Percentiles rank a stretch among this genome's conserved stretches.
These are phyloP conservation scores for Eubasilissa splendida DNA, from an alignment of 2,888 invertebrate genomes.

Conservation along the genomic window DNA sequence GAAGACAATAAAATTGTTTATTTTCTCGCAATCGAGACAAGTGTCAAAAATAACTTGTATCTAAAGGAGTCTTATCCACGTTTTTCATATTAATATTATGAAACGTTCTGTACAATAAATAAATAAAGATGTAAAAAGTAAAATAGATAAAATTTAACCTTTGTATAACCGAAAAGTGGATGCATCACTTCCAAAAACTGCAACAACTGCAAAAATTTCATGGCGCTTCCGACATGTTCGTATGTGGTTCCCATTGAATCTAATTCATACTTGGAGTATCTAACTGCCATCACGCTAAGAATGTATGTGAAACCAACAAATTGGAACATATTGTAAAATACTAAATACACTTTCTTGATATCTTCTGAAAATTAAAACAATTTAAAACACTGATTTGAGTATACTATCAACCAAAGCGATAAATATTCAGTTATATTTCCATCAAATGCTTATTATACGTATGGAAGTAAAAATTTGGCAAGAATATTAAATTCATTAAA, in stretches of 20 bases:
- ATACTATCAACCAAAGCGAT: no score
- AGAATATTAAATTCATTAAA: conserved; percentile 28
- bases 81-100: no score
- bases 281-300: conserved; percentile 80
- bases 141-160: conserved; percentile 62
- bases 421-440: no score
- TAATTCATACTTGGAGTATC: conserved; percentile 82
- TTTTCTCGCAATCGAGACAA: no score
- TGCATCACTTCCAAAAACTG: conserved; percentile 92
- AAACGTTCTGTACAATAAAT: no score
- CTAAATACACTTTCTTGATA: conserved; percentile 86
- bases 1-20: no score
- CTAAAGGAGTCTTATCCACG: no score
- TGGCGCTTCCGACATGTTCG: conserved; percentile 80
- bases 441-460: no score
- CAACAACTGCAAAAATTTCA: conserved; percentile 86
- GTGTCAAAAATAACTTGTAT: no score
- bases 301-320: conserved; percentile 89
- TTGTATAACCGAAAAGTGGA: conserved; percentile 90
- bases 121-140: no score
- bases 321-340: conserved; percentile 92
- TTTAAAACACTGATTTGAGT: no score
- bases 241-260: conserved; percentile 81
- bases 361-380: conserved; percentile 75
- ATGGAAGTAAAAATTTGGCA: no score